These are phyloP conservation scores for Physocephala rufipes DNA, from an alignment of 2,888 invertebrate genomes.

Conservation along the genomic window DNA sequence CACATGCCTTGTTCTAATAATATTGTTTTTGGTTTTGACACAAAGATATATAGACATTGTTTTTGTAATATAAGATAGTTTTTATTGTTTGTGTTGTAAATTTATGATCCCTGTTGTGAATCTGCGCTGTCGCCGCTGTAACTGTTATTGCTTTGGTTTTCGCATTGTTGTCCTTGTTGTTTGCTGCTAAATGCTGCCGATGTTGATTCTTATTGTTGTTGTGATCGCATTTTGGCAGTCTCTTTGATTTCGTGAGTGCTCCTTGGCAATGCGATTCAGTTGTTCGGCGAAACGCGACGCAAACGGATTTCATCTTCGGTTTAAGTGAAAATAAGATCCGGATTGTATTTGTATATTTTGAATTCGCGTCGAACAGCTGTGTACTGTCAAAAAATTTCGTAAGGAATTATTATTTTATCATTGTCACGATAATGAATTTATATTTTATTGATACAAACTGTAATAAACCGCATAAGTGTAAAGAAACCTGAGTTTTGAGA, in stretches of 20 bases:
- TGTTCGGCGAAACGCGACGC: constrained; percentile 20
- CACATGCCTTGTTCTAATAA: constrained; percentile 32
- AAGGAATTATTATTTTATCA: too few relatives aligned
- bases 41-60: constrained; percentile 1
- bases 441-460: too few relatives aligned
- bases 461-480: too few relatives aligned
- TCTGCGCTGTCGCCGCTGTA: constrained; percentile 5
- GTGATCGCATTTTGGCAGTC: constrained; percentile 20
- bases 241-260: constrained; percentile 24
- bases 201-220: constrained; percentile 15
- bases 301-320: constrained; percentile 18
- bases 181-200: neutral
- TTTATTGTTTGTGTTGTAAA: too few relatives aligned
- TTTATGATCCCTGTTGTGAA: neutral
- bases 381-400: too few relatives aligned
- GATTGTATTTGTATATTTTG: neutral
- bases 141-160: constrained; percentile 5
- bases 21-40: constrained; percentile 44
- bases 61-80: neutral
- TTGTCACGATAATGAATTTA: too few relatives aligned
- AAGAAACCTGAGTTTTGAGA: too few relatives aligned
- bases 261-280: constrained; percentile 23
- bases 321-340: neutral
- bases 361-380: too few relatives aligned
- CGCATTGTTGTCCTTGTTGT: neutral